phyloP scores from a whole-genome alignment of 2,113 vertebrate species.

The Phoxinus phoxinus region DNA sequence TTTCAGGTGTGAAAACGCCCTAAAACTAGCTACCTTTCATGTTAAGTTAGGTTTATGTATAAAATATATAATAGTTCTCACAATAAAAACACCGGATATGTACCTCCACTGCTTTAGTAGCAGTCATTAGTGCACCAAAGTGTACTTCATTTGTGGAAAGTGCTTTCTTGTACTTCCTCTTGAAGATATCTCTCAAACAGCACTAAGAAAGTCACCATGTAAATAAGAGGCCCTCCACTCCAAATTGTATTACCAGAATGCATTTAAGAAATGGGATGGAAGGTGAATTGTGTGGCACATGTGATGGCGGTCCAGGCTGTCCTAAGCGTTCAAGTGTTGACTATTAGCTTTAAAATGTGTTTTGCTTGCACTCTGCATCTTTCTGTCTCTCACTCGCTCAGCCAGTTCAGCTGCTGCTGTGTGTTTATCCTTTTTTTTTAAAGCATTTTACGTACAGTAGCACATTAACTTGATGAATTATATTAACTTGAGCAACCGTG shows the following conservation, averaged over 20 bases:
- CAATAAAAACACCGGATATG: neutral
- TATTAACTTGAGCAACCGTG: conserved; percentile 54
- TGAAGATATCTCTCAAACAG: neutral
- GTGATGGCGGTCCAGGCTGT: conserved; percentile 17
- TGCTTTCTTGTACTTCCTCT: neutral
- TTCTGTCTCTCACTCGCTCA: neutral
- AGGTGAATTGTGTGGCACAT: neutral
- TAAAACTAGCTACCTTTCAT: neutral
- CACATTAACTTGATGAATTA: conserved; percentile 63
- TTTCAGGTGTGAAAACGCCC: too few relatives aligned
- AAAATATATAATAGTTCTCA: neutral
- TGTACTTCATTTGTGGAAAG: neutral
- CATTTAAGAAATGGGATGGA: neutral
- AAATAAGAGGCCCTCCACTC: neutral
- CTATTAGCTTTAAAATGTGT: conserved; percentile 10
- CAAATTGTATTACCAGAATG: neutral
- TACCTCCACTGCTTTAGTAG: neutral
- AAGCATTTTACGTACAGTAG: conserved; percentile 37
- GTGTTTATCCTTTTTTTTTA: conserved; percentile 43
- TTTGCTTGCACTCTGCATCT: neutral
- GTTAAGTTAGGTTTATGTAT: neutral
- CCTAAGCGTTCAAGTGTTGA: neutral
- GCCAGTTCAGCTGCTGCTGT: conserved; percentile 5
- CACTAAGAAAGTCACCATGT: neutral
- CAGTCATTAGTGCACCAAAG: neutral